Base-by-base conservation (phyloP, 2,797 vertebrate species). In the Odontamblyopus rebecca region DNA sequence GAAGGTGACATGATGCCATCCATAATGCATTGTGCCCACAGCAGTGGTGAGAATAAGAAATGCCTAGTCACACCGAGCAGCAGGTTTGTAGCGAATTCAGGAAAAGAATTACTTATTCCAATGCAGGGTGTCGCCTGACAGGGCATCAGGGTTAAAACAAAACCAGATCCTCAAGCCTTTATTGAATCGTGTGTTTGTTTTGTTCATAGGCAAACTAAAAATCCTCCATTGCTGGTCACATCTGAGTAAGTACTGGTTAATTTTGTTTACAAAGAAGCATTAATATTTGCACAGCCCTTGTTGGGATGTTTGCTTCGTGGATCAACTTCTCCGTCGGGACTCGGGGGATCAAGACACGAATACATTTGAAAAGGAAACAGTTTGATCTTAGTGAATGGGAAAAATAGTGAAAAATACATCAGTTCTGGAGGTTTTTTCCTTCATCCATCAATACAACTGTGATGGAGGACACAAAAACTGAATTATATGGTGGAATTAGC, bases 11-110 rank as follows among this genome's bases (percentile, higher is more conserved):
- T 16, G 23, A 32, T 53, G 72, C 19, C 73, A 80, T 81, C 76
- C 76, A 84, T 82, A 76, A 85, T 80, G 67, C 76, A 84, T 85
- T 73, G 30, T 30, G 29, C 68, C 76, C 59, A 8, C 67, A 77
- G 75, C 72, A 76, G 44, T 27, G 26, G 63, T 44, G 63, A 27
- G 63, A 51, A 66, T 66, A 16, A 66, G 63, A 66, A 66, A 66
- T 50, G 41, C 63, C 13, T 7, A 11, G 61, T 23, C 62, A 48
- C 62, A 65, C 23, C 18, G 44, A 50, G 61, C 4, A 11, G 18
- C 9, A 38, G 32, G 30, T 50, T 44, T 18, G 26, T 29, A 16
- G 15, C 18, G 63, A 27, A 66, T 51, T 50, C 61, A 35, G 29
- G n/a, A 2, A n/a, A 27, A 26, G 56, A 27, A 59, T 54, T 18